Base-by-base conservation (phyloP, 2,797 vertebrate genomes). In the Gobio occitaniae region DNA sequence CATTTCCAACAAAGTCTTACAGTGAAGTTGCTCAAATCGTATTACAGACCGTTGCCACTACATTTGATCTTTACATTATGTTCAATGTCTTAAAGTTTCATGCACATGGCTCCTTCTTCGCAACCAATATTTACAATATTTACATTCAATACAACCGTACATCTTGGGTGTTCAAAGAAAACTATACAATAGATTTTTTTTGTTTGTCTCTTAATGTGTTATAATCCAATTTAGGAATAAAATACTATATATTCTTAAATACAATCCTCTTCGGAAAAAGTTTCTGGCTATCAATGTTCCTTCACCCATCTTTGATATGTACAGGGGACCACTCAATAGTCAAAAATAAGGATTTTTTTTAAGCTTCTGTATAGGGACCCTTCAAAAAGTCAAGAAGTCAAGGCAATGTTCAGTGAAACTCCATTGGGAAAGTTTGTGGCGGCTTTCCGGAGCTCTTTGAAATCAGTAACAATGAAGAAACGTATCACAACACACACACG, bases 221-320 rank as follows among this genome's bases (percentile, higher is more conserved):
- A 96, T 94, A 95, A 93, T 96, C 96, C 94, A 86, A 90, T 94
- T 95, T 94, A 95, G 96, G 97, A 98, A 97, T 97, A 99, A 99
- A 99, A 99, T 99, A 98, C 97, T 99, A 95, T 96, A 95, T 96
- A 95, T 95, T 95, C 95, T 96, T 96, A 97, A 97, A 98, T 99
- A 99, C 97, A 99, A 97, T 98, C 97, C 97, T 97, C 96, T 97
- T 98, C 97, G 97, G 97, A 97, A 98, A 99, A 99, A 97, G 97
- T 97, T 96, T 96, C 92, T 97, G 96, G 94, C 94, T 96, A 96
- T 96, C 96, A 95, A 93, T 95, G 96, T 94, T 94, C 95, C 94
- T 93, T 96, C 96, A 97, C 96, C 96, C 94, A 93, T 93, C 96
- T 97, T 97, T 95, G 96, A 95, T 98, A 99, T 99, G 95, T 97